These are phyloP conservation scores for Python bivittatus DNA, from an alignment of 2,113 vertebrate genomes.

Conservation along the genomic window DNA sequence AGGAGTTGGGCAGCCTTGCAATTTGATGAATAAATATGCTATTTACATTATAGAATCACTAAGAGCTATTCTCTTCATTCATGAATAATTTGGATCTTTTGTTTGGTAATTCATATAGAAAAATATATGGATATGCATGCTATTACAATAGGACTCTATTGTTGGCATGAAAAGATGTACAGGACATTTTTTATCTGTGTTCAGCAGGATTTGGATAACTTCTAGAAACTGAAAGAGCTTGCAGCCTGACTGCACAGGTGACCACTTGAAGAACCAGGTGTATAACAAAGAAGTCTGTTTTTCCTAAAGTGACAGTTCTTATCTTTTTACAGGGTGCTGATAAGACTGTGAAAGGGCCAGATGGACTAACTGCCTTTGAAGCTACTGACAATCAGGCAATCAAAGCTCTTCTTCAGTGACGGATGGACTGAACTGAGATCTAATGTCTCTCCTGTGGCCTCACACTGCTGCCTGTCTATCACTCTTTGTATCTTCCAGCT, in stretches of 20 bases:
- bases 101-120: not conserved
- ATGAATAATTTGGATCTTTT: not conserved
- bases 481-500: constrained; percentile 80
- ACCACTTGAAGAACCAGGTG: not conserved
- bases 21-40: not conserved
- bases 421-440: constrained; percentile 79
- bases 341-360: constrained; percentile 85
- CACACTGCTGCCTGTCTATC: constrained; percentile 87
- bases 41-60: not conserved
- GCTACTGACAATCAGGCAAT: constrained; percentile 85
- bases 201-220: not conserved
- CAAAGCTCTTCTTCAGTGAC: constrained; percentile 92
- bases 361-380: constrained; percentile 85
- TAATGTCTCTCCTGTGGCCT: constrained; percentile 80
- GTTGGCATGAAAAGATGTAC: not conserved
- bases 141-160: not conserved
- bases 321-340: constrained; percentile 87
- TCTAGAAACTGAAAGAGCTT: not conserved
- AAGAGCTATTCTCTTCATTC: not conserved
- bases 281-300: not conserved
- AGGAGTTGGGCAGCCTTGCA: not conserved
- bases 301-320: constrained; percentile 40
- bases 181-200: not conserved
- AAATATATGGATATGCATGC: not conserved
- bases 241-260: not conserved